Conservation (phyloP, 2,113 vertebrate species). For the Ammodramus savannarum region DNA sequence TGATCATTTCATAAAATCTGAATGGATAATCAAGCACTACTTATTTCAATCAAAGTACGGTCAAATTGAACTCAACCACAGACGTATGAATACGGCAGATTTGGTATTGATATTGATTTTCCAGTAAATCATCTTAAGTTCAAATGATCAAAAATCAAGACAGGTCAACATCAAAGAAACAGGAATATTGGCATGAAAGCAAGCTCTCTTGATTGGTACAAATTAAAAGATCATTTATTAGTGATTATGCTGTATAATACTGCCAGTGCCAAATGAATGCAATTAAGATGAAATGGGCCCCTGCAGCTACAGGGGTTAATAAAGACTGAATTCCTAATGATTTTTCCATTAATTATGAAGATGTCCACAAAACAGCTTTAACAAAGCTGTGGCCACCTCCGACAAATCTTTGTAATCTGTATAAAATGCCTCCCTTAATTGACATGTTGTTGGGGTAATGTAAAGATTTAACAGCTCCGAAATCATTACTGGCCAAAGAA, state of each 20-base stretch:
- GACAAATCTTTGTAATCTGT: conserved; percentile 77
- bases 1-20: conserved; percentile 75
- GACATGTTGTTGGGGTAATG: conserved; percentile 69
- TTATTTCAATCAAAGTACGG: conserved; percentile 79
- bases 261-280: conserved; percentile 83
- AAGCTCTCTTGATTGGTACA: conserved; percentile 80
- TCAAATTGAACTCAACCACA: conserved; percentile 77
- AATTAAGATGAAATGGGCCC: conserved; percentile 85
- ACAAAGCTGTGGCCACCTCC: conserved; percentile 79
- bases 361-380: conserved; percentile 82
- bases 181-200: conserved; percentile 82
- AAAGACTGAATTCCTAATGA: conserved; percentile 82
- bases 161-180: conserved; percentile 83
- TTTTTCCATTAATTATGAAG: conserved; percentile 87
- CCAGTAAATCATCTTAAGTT: conserved; percentile 83
- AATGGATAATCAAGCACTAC: conserved; percentile 78
- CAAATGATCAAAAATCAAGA: conserved; percentile 84
- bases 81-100: conserved; percentile 73
- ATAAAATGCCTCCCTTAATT: conserved; percentile 75
- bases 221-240: conserved; percentile 86
- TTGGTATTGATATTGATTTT: conserved; percentile 84
- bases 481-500: conserved; percentile 54
- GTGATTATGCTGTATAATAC: conserved; percentile 82
- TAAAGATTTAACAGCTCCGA: conserved; percentile 69
- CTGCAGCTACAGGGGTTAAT: conserved; percentile 83